Evolutionary conservation across 2,888 invertebrate species (phyloP).

Genomic region (Cyaniris semiargus): DNA sequence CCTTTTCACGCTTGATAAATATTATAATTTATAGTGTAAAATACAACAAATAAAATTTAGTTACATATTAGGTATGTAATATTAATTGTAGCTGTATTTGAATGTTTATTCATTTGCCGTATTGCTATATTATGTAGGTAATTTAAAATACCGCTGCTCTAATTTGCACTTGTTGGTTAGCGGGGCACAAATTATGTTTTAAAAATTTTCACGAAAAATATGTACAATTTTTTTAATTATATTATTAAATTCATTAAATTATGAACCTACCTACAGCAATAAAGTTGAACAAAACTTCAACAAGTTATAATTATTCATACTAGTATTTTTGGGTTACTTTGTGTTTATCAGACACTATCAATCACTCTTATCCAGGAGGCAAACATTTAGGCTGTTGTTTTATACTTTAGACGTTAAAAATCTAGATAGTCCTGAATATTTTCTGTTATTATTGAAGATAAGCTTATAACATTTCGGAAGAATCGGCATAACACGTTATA

Average conservation of each 20-base stretch:
- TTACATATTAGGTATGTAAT: not conserved
- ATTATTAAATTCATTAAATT: not conserved
- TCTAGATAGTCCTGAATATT: not conserved
- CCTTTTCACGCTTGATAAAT: conserved; percentile 5
- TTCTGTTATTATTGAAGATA: not conserved
- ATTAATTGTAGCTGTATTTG: too few species aligned
- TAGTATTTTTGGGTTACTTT: not conserved
- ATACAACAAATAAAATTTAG: not conserved
- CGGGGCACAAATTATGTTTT: not conserved
- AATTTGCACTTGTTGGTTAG: not conserved
- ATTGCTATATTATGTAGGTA: too few species aligned
- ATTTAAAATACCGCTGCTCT: not conserved
- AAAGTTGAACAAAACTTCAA: not conserved
- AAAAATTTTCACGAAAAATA: not conserved
- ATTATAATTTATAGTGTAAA: conserved; percentile 1
- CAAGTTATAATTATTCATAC: not conserved
- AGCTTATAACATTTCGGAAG: conserved; percentile 38
- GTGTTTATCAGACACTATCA: conserved; percentile 22
- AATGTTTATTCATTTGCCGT: too few species aligned
- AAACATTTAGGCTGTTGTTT: conserved; percentile 20
- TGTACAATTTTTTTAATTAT: not conserved
- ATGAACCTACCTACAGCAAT: not conserved
- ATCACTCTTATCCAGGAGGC: conserved; percentile 27
- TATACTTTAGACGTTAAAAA: not conserved
- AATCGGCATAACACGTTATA: conserved; percentile 37